phyloP scores from a whole-genome alignment of 2,113 vertebrate species.

The Mormoops blainvillei region DNA sequence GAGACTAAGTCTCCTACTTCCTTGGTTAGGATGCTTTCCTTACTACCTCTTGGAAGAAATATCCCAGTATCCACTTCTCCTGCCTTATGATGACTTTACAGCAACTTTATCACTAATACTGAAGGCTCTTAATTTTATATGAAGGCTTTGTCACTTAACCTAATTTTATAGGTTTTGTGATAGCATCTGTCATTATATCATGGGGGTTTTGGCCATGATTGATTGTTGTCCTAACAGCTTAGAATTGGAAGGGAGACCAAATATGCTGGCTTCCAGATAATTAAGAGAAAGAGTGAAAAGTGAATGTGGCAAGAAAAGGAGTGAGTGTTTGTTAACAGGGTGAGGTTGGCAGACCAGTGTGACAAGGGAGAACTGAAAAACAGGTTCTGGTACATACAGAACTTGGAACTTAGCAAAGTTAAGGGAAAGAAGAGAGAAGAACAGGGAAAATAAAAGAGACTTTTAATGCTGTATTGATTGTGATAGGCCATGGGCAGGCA shows the following conservation, averaged over 20 bases:
- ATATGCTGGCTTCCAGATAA: conserved; percentile 29
- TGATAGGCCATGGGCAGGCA: not conserved
- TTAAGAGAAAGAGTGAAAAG: conserved; percentile 33
- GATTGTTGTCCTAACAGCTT: conserved; percentile 7
- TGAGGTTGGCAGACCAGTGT: not conserved
- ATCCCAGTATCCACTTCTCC: not conserved
- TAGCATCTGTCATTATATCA: not conserved
- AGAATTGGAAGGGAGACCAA: not conserved
- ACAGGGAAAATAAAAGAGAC: not conserved
- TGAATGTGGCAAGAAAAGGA: not conserved
- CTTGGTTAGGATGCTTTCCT: not conserved
- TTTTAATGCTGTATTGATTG: not conserved
- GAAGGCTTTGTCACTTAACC: conserved; percentile 7
- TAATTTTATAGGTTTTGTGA: not conserved
- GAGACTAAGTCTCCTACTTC: not conserved
- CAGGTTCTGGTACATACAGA: not conserved
- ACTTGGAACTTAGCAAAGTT: not conserved
- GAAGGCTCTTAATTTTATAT: not conserved
- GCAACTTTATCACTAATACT: not conserved
- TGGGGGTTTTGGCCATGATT: not conserved
- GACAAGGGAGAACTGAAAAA: conserved; percentile 17
- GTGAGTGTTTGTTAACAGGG: not conserved
- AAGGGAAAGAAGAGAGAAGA: not conserved
- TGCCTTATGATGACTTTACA: not conserved
- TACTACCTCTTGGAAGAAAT: not conserved